Evolutionary conservation across 1,140 invertebrate genomes (phyloP).

Genomic region (Drosophila pachea): DNA sequence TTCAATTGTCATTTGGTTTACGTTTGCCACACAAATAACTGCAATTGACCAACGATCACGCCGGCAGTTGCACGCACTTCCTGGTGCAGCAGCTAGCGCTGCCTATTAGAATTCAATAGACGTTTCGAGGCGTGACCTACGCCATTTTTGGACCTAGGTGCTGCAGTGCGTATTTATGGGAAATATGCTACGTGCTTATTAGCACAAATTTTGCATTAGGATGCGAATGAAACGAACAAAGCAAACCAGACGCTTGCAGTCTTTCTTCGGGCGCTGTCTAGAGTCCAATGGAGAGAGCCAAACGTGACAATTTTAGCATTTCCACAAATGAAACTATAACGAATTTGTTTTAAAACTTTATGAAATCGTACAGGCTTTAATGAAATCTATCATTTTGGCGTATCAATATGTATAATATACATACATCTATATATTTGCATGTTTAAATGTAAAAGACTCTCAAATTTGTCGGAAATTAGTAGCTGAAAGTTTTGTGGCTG

Average conservation of each 20-base stretch:
- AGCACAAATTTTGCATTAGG: constrained; percentile 61
- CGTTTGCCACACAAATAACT: constrained; percentile 60
- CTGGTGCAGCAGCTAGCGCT: constrained; percentile 45
- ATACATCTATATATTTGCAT: too few relatives aligned
- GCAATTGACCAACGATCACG: constrained; percentile 59
- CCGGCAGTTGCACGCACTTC: constrained; percentile 63
- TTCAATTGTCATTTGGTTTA: constrained; percentile 44
- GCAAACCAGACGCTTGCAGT: constrained; percentile 15
- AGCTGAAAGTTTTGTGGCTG: not conserved
- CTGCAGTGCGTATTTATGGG: constrained; percentile 49
- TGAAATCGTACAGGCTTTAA: not conserved
- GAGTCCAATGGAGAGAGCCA: constrained; percentile 22
- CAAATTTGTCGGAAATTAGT: too few relatives aligned
- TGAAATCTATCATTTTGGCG: too few relatives aligned
- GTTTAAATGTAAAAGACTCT: too few relatives aligned
- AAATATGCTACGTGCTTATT: constrained; percentile 58
- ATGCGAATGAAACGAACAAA: constrained; percentile 34
- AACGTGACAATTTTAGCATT: constrained; percentile 37
- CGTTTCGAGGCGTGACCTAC: constrained; percentile 37
- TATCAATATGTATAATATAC: too few relatives aligned
- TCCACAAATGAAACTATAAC: constrained; percentile 6
- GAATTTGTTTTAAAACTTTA: constrained; percentile 6
- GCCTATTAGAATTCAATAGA: constrained; percentile 69
- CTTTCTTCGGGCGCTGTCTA: not conserved
- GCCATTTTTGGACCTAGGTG: constrained; percentile 21